Conservation (phyloP, 2,113 vertebrate species). For the Labrus mixtus region DNA sequence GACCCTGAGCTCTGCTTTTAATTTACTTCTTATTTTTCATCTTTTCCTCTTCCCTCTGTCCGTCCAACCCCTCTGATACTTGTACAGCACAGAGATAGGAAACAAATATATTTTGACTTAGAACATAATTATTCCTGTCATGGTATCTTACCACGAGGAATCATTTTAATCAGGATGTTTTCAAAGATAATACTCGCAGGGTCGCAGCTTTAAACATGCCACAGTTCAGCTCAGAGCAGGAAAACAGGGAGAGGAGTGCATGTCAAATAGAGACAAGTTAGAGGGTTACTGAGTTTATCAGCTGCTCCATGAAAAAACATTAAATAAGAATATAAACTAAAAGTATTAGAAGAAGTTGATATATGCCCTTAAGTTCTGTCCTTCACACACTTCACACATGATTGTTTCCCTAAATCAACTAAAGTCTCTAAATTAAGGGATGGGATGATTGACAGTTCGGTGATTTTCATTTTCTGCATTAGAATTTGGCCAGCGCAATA, state of each 20-base stretch:
- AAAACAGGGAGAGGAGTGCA: conserved; percentile 44
- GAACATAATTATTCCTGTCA: conserved; percentile 77
- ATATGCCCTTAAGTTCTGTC: background rate
- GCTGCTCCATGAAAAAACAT: background rate
- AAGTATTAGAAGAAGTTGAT: background rate
- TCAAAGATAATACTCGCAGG: conserved; percentile 66
- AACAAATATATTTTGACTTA: conserved; percentile 69
- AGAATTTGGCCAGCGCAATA: too few species aligned
- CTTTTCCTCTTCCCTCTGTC: conserved; percentile 38
- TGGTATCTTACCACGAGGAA: conserved; percentile 67
- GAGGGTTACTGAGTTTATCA: background rate
- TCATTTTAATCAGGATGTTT: conserved; percentile 81
- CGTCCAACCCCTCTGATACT: conserved; percentile 56
- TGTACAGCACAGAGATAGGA: conserved; percentile 57
- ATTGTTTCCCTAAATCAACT: too few species aligned
- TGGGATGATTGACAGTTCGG: background rate
- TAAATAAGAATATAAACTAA: background rate
- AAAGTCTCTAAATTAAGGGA: too few species aligned
- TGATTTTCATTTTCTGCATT: too few species aligned
- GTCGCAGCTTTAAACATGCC: conserved; percentile 56
- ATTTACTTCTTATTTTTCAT: conserved; percentile 76
- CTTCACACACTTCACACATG: background rate
- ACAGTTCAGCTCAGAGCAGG: conserved; percentile 30
- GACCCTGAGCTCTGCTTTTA: conserved; percentile 78
- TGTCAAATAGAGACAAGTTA: background rate